phyloP scores from a whole-genome alignment of 2,797 vertebrate genomes.

The Poliocrania exsul region DNA sequence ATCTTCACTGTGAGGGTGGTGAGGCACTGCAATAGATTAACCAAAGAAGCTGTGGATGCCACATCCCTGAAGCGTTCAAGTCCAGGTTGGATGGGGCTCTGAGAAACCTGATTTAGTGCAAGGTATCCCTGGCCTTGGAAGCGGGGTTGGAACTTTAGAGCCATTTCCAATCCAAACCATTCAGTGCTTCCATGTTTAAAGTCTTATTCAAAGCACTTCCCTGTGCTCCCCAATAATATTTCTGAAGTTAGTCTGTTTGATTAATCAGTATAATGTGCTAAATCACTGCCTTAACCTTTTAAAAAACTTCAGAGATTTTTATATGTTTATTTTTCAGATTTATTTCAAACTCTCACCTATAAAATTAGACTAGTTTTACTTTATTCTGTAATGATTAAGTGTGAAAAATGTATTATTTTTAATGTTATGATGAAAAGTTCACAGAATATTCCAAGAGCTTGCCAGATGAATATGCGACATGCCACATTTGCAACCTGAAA shows the following conservation, averaged over 20 bases:
- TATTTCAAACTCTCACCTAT: slow-evolving; percentile 15
- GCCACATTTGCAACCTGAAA: not conserved
- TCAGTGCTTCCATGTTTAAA: not conserved
- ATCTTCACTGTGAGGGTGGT: not conserved
- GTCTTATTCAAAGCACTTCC: not conserved
- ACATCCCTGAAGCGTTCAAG: not conserved
- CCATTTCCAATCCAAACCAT: fast-evolving
- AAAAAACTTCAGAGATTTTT: not conserved
- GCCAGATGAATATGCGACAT: slow-evolving; percentile 17
- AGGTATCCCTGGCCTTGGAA: not conserved
- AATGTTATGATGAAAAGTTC: slow-evolving; percentile 2
- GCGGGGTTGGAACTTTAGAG: not conserved
- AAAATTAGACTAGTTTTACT: slow-evolving; percentile 5
- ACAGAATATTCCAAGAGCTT: not conserved
- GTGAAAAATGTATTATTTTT: slow-evolving; percentile 15
- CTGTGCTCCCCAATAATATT: not conserved
- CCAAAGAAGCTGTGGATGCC: not conserved
- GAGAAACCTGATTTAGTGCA: not conserved
- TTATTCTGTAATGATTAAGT: not conserved
- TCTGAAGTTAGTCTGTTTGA: not conserved
- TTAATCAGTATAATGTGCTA: slow-evolving; percentile 1
- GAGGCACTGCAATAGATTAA: not conserved
- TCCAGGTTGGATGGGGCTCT: not conserved
- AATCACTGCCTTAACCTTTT: not conserved
- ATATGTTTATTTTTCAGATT: not conserved